Evolutionary conservation across 2,888 invertebrate genomes (phyloP).

Genomic region (Siphonodentalium dalli): DNA sequence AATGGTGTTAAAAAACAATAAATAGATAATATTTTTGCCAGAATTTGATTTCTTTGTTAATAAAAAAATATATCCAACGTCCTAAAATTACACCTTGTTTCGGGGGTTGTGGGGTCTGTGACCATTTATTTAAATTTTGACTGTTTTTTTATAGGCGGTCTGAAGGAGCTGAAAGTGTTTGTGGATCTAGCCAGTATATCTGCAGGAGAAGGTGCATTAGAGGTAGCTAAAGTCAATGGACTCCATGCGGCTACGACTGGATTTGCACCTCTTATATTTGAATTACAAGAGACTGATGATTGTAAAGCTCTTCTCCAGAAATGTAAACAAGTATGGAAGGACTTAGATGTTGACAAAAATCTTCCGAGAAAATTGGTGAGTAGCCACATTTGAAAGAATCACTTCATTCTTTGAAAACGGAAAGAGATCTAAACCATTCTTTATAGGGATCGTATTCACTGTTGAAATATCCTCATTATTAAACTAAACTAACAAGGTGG

Average conservation of each 20-base stretch:
- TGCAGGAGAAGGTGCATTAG: constrained; percentile 47
- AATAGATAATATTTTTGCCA: too few species aligned
- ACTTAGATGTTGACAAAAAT: constrained; percentile 30
- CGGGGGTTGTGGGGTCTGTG: background rate
- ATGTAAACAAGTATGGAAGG: constrained; percentile 38
- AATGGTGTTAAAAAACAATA: too few species aligned
- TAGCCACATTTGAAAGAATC: too few species aligned
- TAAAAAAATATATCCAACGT: too few species aligned
- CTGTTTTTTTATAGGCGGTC: constrained; percentile 13
- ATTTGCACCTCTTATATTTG: constrained; percentile 50
- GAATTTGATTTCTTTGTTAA: too few species aligned
- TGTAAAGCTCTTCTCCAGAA: constrained; percentile 30
- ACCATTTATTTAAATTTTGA: background rate
- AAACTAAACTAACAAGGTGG: too few species aligned
- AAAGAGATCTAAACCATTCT: too few species aligned
- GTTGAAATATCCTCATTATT: too few species aligned
- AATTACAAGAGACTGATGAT: constrained; percentile 24
- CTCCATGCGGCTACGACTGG: constrained; percentile 45
- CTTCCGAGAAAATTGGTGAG: constrained; percentile 43
- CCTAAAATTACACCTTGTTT: background rate
- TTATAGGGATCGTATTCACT: too few species aligned
- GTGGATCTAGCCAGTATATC: constrained; percentile 56
- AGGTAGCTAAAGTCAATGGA: constrained; percentile 38
- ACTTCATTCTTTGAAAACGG: too few species aligned
- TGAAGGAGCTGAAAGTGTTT: constrained; percentile 33